phyloP scores from a whole-genome alignment of 2,797 vertebrate species.

The Limnodromus scolopaceus region DNA sequence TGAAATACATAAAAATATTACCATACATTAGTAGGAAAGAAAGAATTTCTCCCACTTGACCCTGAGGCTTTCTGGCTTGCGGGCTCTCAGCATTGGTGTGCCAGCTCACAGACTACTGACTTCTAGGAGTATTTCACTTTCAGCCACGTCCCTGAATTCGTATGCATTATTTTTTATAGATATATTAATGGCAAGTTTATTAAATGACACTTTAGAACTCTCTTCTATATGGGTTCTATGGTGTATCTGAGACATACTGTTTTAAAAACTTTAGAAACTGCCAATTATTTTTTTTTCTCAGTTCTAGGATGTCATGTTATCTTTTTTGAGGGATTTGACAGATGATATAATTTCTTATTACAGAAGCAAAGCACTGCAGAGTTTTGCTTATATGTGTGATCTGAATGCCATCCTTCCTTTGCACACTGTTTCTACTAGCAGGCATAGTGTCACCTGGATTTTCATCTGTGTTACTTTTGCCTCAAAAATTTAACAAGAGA shows the following conservation, averaged over 20 bases:
- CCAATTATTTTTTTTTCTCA: background rate
- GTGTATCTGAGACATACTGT: background rate
- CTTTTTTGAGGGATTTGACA: background rate
- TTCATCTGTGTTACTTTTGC: background rate
- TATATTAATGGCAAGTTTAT: background rate
- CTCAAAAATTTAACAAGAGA: constrained; percentile 4
- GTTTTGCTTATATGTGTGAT: background rate
- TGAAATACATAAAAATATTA: background rate
- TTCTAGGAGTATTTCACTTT: background rate
- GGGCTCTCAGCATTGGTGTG: background rate
- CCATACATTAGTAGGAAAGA: background rate
- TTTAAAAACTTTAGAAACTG: background rate
- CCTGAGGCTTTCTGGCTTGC: background rate
- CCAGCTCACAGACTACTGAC: background rate
- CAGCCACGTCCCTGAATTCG: background rate
- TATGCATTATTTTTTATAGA: background rate
- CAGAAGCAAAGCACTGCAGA: background rate
- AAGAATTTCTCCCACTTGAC: background rate
- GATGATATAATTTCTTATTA: background rate
- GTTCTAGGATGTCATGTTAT: background rate
- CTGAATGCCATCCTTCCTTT: background rate
- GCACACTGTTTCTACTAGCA: background rate
- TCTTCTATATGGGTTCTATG: background rate
- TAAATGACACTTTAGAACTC: background rate
- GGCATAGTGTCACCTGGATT: background rate